Evolutionary conservation across 1,140 invertebrate genomes (phyloP), one percentile per base, ranked within the genome.

Genomic region (Brachionus calyciflorus): DNA sequence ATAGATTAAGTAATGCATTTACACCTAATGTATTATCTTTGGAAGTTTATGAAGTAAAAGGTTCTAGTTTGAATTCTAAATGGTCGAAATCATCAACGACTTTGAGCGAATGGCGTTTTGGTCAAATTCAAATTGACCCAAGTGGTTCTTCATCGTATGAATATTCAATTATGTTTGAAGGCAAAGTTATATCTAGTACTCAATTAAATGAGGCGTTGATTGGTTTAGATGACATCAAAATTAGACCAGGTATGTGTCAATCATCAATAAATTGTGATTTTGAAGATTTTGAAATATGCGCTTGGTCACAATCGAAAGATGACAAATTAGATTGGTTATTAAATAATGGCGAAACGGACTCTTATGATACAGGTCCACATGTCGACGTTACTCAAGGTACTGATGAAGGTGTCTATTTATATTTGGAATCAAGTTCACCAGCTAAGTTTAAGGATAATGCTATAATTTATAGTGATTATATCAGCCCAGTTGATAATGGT

Each of bases 401-500:
- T 17, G 76, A 46, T 63, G 48, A 82, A 90, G 91, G 91, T 26
- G 87, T 90, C 81, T 93, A 91, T 81, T 88, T 92, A 82, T 92
- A 90, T 80, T 89, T 91, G 49, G 91, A 92, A 79, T 89, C 90
- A 41, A 89, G 90, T 0, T 76, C 73, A 0, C 89, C 89, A 0
- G 82, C 88, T 40, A 81, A 85, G 46, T 81, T 84, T 10, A 90
- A 91, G 80, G 90, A 91, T 77, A 90, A 88, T 0, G 91, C 91
- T 0, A 87, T 90, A 17, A 86, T 92, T 0, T 83, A 88, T 1
- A 90, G 89, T 48, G 73, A 76, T 46, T 55, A 57, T 46, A 5
- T 76, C 10, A 14, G 30, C 9, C 17, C 33, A 40, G 37, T 30
- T 6, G 30, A 41, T 21, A 33, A 30, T 30, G 44, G 30, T 37